Percentiles rank a stretch among this genome's conserved stretches.
These are phyloP conservation scores for Pollimyrus isidori DNA, from an alignment of 2,113 vertebrate genomes.

Conservation along the genomic window DNA sequence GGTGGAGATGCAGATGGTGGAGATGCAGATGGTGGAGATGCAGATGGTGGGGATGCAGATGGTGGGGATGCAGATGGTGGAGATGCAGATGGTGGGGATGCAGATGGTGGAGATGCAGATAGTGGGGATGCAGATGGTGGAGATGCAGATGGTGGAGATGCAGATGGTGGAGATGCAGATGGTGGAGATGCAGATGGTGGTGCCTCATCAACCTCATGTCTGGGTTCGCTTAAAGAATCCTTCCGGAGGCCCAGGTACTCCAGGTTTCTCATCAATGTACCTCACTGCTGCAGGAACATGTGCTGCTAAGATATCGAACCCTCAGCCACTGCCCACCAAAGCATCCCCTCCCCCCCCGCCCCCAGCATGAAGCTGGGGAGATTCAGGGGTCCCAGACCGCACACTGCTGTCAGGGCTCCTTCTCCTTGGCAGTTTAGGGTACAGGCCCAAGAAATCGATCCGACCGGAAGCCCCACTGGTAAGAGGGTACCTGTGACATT, in stretches of 20 bases:
- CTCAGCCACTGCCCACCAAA: background rate
- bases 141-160: fast-evolving
- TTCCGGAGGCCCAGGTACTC: background rate
- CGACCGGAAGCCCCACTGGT: background rate
- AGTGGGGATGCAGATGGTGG: too few relatives aligned
- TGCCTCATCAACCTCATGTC: too few relatives aligned
- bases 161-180: too few relatives aligned
- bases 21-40: fast-evolving
- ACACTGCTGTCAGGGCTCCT: background rate
- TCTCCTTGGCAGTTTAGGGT: background rate
- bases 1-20: too few relatives aligned
- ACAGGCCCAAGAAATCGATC: background rate
- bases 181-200: too few relatives aligned
- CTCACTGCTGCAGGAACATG: background rate
- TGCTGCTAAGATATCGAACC: background rate
- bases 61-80: too few relatives aligned
- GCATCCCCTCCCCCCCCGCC: background rate
- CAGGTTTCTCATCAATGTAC: background rate
- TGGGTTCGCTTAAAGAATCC: background rate
- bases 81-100: too few relatives aligned
- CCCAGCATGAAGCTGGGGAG: background rate
- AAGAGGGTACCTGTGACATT: background rate
- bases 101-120: too few relatives aligned
- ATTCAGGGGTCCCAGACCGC: background rate
- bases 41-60: too few relatives aligned